Evolutionary conservation across 1,140 invertebrate genomes (phyloP).

Genomic region (Danaus melanippus): DNA sequence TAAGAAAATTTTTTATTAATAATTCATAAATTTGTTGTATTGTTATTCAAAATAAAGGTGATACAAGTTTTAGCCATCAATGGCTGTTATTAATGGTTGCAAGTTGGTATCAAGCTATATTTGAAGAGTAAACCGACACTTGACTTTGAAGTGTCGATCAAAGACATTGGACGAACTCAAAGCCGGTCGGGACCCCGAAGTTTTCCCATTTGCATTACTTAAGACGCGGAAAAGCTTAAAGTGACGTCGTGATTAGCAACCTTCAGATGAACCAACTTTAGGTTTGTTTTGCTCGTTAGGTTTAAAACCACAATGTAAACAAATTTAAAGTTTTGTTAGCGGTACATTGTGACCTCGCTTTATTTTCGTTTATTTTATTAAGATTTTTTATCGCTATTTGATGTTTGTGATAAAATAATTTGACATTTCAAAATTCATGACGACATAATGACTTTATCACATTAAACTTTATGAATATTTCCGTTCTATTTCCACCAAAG

Average conservation of each 20-base stretch:
- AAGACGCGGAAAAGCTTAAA: constrained; percentile 49
- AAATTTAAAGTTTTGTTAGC: constrained; percentile 2
- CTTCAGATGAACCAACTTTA: constrained; percentile 19
- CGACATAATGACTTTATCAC: neutral
- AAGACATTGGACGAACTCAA: constrained; percentile 53
- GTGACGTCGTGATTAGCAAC: constrained; percentile 32
- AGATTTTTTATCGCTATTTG: constrained; percentile 1
- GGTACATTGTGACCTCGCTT: neutral
- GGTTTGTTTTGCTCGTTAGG: constrained; percentile 23
- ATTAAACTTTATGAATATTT: neutral
- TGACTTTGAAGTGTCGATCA: constrained; percentile 57
- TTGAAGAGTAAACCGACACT: constrained; percentile 39
- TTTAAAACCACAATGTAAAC: constrained; percentile 1
- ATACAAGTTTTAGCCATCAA: constrained; percentile 12
- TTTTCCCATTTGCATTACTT: constrained; percentile 62
- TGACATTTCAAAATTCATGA: too few relatives aligned
- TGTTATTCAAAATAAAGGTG: neutral
- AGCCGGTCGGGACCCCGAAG: constrained; percentile 50
- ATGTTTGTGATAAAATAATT: neutral
- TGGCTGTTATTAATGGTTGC: constrained; percentile 18
- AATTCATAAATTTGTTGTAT: too few relatives aligned
- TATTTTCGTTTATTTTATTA: neutral
- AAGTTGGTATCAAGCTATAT: constrained; percentile 18
- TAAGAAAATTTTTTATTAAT: too few relatives aligned
- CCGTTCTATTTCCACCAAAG: too few relatives aligned